Conservation (phyloP, 2,113 vertebrate genomes). For the Ardeotis arabs region DNA sequence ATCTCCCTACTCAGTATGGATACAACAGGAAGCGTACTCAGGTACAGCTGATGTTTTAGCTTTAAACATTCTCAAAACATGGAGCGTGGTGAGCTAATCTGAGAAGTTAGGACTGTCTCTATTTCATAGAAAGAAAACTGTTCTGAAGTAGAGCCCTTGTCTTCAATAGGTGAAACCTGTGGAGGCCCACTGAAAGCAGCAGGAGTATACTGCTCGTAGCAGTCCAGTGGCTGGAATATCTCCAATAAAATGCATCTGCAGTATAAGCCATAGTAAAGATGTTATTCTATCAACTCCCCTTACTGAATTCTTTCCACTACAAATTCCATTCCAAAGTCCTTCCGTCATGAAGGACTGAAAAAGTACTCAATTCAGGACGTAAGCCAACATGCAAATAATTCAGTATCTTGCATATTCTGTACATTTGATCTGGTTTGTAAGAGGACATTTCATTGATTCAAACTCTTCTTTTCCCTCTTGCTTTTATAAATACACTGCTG, state of each 20-base stretch:
- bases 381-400: not conserved
- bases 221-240: not conserved
- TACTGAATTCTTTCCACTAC: not conserved
- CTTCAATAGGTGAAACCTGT: not conserved
- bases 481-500: not conserved
- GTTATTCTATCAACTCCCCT: not conserved
- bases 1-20: not conserved
- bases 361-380: not conserved
- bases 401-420: not conserved
- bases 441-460: not conserved
- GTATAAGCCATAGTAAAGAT: not conserved
- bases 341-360: not conserved
- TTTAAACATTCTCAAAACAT: not conserved
- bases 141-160: not conserved
- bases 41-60: not conserved
- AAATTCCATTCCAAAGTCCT: not conserved
- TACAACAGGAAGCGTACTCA: not conserved
- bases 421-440: not conserved
- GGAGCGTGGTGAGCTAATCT: fast-evolving
- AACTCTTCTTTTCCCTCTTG: not conserved
- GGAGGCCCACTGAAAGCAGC: not conserved
- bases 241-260: not conserved
- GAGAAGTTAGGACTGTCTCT: not conserved
- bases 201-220: not conserved
- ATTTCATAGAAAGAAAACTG: not conserved